Evolutionary conservation across 2,888 invertebrate genomes (phyloP).

Genomic region (Drosophila phalerata): DNA sequence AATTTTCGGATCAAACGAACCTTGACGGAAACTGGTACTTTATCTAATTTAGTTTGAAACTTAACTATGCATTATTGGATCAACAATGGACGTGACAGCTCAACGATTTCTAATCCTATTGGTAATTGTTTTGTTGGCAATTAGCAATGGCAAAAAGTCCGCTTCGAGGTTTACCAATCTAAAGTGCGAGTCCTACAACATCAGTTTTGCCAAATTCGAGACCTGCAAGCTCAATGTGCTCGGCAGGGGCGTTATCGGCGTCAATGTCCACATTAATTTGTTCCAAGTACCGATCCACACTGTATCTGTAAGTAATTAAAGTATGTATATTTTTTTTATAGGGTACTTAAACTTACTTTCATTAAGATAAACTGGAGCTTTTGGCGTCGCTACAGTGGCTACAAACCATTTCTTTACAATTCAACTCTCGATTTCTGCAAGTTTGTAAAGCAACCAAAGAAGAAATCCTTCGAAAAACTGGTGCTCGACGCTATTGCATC

Average conservation of each 20-base stretch:
- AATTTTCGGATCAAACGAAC: background rate
- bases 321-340: background rate
- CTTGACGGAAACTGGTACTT: background rate
- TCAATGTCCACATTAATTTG: slow-evolving; percentile 13
- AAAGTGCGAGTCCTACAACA: slow-evolving; percentile 35
- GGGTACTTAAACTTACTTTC: background rate
- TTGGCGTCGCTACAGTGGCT: slow-evolving; percentile 43
- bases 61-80: background rate
- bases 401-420: slow-evolving; percentile 42
- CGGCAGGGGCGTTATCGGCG: slow-evolving; percentile 38
- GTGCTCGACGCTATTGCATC: slow-evolving; percentile 19
- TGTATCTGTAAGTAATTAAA: slow-evolving; percentile 29
- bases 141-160: background rate
- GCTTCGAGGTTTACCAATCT: slow-evolving; percentile 58
- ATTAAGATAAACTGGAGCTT: slow-evolving; percentile 43
- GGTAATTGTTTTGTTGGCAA: background rate
- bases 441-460: slow-evolving; percentile 8
- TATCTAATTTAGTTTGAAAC: background rate
- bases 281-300: slow-evolving; percentile 24
- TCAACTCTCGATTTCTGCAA: slow-evolving; percentile 29
- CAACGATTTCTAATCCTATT: background rate
- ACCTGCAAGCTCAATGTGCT: slow-evolving; percentile 51
- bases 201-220: slow-evolving; percentile 5
- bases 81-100: slow-evolving; percentile 2
- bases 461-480: slow-evolving; percentile 23